Conservation (phyloP, 1,140 invertebrate genomes). For the Bursaphelenchus mucronatus region DNA sequence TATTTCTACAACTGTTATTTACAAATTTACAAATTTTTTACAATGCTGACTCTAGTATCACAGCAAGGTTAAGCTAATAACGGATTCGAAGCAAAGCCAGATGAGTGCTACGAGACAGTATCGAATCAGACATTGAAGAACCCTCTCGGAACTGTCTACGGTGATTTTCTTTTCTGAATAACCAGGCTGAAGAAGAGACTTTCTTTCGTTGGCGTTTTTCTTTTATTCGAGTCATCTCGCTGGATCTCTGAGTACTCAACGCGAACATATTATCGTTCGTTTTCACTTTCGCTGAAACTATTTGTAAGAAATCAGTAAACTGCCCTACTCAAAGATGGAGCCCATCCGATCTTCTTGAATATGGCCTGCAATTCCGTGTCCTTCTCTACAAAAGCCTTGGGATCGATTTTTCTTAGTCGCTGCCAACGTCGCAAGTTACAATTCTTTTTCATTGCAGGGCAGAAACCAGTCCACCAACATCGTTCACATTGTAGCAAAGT, state of each 20-base stretch:
- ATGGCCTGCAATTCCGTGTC: background rate
- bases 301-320: background rate
- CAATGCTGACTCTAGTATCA: no score
- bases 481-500: conserved; percentile 17
- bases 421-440: conserved; percentile 20
- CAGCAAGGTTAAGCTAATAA: no score
- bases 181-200: no score
- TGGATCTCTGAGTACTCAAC: background rate
- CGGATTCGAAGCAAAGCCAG: no score
- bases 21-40: no score
- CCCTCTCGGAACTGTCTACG: no score
- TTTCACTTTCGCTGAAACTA: conserved; percentile 5
- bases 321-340: conserved; percentile 1
- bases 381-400: background rate
- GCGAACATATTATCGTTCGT: background rate
- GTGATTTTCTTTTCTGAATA: no score
- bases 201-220: no score
- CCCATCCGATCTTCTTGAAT: conserved; percentile 21
- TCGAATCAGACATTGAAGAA: no score
- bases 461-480: conserved; percentile 26
- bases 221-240: no score
- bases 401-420: conserved; percentile 1
- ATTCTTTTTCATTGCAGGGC: conserved; percentile 10
- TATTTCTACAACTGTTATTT: no score
- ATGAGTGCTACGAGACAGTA: no score